phyloP scores from a whole-genome alignment of 92 coral and sea anemone species.

The Pocillopora meandrina region DNA sequence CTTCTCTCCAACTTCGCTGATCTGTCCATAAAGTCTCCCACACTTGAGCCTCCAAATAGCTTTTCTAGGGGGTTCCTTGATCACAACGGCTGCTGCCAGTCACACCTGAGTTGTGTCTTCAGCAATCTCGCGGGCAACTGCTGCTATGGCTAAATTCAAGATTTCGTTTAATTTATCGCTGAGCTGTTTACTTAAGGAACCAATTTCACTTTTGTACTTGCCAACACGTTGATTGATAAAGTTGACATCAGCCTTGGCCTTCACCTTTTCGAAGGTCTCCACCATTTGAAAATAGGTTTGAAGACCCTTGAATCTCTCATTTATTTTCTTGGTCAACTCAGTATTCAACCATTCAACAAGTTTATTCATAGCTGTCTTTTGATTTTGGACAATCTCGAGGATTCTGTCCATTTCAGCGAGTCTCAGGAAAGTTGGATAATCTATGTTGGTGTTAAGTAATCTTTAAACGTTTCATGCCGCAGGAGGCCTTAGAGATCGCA shows the following conservation, averaged over 20 bases:
- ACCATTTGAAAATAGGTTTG: constrained; percentile 42
- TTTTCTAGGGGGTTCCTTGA: constrained; percentile 33
- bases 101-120: constrained; percentile 22
- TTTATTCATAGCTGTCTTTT: not conserved
- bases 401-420: constrained; percentile 45
- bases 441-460: constrained; percentile 47
- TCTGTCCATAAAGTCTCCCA: constrained; percentile 18
- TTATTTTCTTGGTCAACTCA: constrained; percentile 17
- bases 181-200: constrained; percentile 7
- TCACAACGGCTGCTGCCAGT: constrained; percentile 18
- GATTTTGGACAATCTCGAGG: constrained; percentile 22
- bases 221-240: constrained; percentile 9
- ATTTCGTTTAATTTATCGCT: constrained; percentile 9
- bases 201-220: constrained; percentile 10
- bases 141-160: constrained; percentile 12
- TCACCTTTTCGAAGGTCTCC: constrained; percentile 35
- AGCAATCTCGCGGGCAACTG: constrained; percentile 37
- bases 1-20: constrained; percentile 17
- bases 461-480: constrained; percentile 5
- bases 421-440: constrained; percentile 27
- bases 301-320: constrained; percentile 41
- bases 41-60: constrained; percentile 28
- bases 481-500: constrained; percentile 6
- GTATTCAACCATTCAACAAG: constrained; percentile 38
- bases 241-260: constrained; percentile 36